Conservation (phyloP, 2,888 invertebrate genomes). For the Aricia artaxerxes region DNA sequence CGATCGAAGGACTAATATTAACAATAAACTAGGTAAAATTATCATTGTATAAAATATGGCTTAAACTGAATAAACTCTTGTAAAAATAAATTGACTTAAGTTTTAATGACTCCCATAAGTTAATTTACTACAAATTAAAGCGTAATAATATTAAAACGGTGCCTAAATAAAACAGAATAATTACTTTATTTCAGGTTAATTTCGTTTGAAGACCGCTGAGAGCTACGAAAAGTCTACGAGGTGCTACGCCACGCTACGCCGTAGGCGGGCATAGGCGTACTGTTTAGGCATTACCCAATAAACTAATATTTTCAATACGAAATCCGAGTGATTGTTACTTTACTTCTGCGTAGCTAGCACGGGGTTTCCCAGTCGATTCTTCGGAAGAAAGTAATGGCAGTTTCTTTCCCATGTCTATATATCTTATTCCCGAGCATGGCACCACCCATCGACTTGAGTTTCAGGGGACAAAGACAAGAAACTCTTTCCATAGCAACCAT, state of each 20-base stretch:
- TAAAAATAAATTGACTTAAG: background rate
- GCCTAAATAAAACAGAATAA: background rate
- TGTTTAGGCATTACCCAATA: background rate
- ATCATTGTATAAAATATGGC: too few relatives aligned
- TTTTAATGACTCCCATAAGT: background rate
- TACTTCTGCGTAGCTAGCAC: too few relatives aligned
- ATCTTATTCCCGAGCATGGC: too few relatives aligned
- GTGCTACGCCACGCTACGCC: slow-evolving; percentile 5
- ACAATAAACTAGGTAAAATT: too few relatives aligned
- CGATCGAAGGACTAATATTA: too few relatives aligned
- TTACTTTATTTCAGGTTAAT: background rate
- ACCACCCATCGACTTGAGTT: too few relatives aligned
- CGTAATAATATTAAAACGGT: slow-evolving; percentile 8
- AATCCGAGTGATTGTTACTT: background rate
- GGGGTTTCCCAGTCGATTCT: too few relatives aligned
- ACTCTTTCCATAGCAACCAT: too few relatives aligned
- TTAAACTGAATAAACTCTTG: background rate
- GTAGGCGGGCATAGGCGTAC: background rate
- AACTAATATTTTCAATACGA: background rate
- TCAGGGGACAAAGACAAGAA: too few relatives aligned
- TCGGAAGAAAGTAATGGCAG: too few relatives aligned
- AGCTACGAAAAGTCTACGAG: background rate
- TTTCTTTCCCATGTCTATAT: too few relatives aligned
- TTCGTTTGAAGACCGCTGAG: background rate
- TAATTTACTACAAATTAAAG: background rate